Evolutionary conservation across 2,113 vertebrate species (phyloP).

Genomic region (Tupaia tana): DNA sequence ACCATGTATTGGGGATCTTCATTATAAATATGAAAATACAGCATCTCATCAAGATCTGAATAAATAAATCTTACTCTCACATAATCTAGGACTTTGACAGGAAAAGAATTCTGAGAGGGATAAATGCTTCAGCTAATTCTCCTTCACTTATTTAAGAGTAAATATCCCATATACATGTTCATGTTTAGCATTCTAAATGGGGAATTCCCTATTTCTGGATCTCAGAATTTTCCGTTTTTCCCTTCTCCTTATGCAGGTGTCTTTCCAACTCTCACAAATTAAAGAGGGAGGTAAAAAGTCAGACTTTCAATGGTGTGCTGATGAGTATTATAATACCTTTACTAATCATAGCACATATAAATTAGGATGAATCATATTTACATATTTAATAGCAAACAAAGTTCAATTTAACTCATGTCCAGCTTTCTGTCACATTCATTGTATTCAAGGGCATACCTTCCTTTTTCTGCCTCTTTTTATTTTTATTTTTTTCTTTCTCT

Average conservation of each 20-base stretch:
- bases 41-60: background rate
- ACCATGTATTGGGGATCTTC: background rate
- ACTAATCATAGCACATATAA: conserved; percentile 63
- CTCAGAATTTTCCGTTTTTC: conserved; percentile 68
- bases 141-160: conserved; percentile 49
- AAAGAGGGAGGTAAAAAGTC: conserved; percentile 76
- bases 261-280: conserved; percentile 77
- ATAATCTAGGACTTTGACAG: conserved; percentile 43
- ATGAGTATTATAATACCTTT: conserved; percentile 74
- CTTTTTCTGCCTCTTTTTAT: background rate
- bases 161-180: background rate
- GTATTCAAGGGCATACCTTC: conserved; percentile 83
- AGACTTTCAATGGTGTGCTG: conserved; percentile 60
- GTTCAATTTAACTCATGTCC: conserved; percentile 77
- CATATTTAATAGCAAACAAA: conserved; percentile 77
- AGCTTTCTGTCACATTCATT: conserved; percentile 71
- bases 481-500: background rate
- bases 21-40: conserved; percentile 2
- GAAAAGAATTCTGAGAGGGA: background rate
- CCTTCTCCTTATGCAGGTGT: conserved; percentile 62
- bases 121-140: background rate
- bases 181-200: conserved; percentile 64
- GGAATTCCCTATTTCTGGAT: conserved; percentile 76
- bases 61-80: conserved; percentile 13
- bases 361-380: conserved; percentile 59